These are phyloP conservation scores for Ceyx cyanopectus DNA, from an alignment of 2,113 vertebrate genomes.

Conservation along the genomic window DNA sequence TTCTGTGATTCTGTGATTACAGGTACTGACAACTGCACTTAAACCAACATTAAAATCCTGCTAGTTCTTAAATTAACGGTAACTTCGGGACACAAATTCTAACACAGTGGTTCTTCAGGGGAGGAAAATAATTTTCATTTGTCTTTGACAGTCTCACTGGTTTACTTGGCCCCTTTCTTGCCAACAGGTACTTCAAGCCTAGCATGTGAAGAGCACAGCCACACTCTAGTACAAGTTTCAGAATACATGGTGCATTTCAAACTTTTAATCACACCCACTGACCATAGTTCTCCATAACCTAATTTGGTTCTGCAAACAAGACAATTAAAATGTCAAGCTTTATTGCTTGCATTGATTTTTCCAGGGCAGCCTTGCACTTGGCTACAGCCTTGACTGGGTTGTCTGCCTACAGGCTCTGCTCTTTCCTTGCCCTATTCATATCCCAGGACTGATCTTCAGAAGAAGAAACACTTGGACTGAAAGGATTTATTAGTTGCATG, in stretches of 20 bases:
- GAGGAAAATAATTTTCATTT: conserved; percentile 31
- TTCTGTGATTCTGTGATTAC: no score
- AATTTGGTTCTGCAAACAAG: conserved; percentile 12
- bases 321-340: conserved; percentile 20
- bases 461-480: neutral
- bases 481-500: neutral
- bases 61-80: neutral
- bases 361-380: neutral
- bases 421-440: neutral
- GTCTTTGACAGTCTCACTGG: neutral
- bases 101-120: conserved; percentile 18
- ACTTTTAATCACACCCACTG: neutral
- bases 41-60: neutral
- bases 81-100: conserved; percentile 23
- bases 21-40: neutral
- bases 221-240: neutral
- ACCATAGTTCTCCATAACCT: neutral
- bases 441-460: neutral
- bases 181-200: neutral
- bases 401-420: neutral
- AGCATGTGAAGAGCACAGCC: neutral
- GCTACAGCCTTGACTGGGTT: neutral
- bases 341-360: neutral
- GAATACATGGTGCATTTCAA: neutral
- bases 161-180: neutral